Evolutionary conservation across 23 tunicate genomes (phyloP).

Genomic region (Styela clava): DNA sequence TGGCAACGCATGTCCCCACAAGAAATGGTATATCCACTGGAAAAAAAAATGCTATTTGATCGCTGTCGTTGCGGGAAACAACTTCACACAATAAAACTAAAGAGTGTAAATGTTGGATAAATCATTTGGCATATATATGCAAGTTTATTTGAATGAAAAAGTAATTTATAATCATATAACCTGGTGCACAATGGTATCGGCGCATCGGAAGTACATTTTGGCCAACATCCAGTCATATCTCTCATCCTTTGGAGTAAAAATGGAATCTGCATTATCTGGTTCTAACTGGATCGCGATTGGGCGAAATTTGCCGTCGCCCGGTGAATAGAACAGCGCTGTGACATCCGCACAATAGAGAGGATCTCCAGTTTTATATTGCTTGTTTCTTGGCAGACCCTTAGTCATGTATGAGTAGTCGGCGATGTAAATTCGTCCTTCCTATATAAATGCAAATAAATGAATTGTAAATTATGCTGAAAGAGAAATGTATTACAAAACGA

Average conservation of each 20-base stretch:
- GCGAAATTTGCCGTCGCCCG: conserved; percentile 19
- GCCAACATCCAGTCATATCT: conserved; percentile 45
- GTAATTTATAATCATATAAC: too few species aligned
- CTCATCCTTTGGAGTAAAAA: conserved; percentile 32
- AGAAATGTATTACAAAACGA: too few species aligned
- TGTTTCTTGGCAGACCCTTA: conserved; percentile 10
- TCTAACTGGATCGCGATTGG: conserved; percentile 45
- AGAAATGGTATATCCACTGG: conserved; percentile 74
- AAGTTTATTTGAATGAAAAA: too few species aligned
- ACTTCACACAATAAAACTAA: too few species aligned
- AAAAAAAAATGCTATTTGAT: too few species aligned
- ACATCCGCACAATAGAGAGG: conserved; percentile 21
- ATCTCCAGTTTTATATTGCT: not conserved
- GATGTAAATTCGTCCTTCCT: conserved; percentile 40
- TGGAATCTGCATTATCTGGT: conserved; percentile 30
- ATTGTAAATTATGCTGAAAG: not conserved
- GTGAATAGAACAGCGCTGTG: conserved; percentile 27
- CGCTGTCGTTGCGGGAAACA: too few species aligned
- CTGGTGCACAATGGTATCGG: conserved; percentile 28
- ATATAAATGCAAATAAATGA: too few species aligned
- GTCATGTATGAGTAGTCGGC: conserved; percentile 19
- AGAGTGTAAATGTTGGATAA: too few species aligned
- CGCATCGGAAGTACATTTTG: conserved; percentile 35
- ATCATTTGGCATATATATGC: too few species aligned
- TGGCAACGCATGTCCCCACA: conserved; percentile 59